Conservation (phyloP, 2,797 vertebrate species). For the Gila robusta region DNA sequence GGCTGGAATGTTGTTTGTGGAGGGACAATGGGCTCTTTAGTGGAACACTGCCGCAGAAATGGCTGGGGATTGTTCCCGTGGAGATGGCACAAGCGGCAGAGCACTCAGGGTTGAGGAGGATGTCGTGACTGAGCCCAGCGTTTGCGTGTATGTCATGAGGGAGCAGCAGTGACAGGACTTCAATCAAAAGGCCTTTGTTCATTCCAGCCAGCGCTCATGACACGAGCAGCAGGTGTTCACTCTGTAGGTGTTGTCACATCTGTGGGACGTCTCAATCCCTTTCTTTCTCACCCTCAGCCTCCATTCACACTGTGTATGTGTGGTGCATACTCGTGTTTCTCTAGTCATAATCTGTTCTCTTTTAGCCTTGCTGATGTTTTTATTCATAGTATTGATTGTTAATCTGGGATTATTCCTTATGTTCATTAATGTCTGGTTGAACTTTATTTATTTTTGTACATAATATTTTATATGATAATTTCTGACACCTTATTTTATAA, state of each 20-base stretch:
- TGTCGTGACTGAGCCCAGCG: conserved; percentile 44
- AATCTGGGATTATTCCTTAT: background rate
- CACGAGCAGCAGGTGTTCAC: conserved; percentile 24
- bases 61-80: conserved; percentile 41
- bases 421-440: background rate
- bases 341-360: background rate
- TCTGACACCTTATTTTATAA: background rate
- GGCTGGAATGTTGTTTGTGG: conserved; percentile 4
- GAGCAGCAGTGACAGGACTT: conserved; percentile 28
- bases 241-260: conserved; percentile 28
- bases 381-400: background rate
- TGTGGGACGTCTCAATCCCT: background rate
- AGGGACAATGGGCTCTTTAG: conserved; percentile 32
- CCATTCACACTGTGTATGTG: conserved; percentile 5
- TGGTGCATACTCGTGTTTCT: background rate
- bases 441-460: background rate
- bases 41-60: background rate
- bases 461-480: background rate
- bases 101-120: conserved; percentile 41
- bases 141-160: background rate
- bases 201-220: background rate
- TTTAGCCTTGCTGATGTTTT: background rate
- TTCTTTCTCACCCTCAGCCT: conserved; percentile 16
- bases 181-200: conserved; percentile 28
- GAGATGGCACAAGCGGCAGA: conserved; percentile 25